These are phyloP conservation scores for Ovis aries DNA, from an alignment of 2,113 vertebrate species.

Conservation along the genomic window ARS-UI_Ramb_v3.0 NC_056057.1:59184501-59185000, in stretches of 20 bases:
- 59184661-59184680: neutral
- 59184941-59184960: neutral
- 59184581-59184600: too few species aligned
- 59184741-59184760: neutral
- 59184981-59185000: neutral
- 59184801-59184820: neutral
- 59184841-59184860: neutral
- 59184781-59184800: rapidly evolving
- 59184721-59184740: neutral
- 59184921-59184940: neutral
- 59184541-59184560: neutral
- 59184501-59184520: neutral
- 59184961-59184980: neutral
- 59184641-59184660: too few species aligned
- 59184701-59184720: neutral
- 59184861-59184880: neutral
- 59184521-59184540: neutral
- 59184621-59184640: too few species aligned
- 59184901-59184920: neutral
- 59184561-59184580: too few species aligned
- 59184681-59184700: neutral
- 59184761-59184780: neutral
- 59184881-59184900: neutral
- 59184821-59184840: neutral
- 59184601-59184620: too few species aligned